phyloP scores from a whole-genome alignment of 1,140 invertebrate genomes.

The Luehdorfia chinensis region DNA sequence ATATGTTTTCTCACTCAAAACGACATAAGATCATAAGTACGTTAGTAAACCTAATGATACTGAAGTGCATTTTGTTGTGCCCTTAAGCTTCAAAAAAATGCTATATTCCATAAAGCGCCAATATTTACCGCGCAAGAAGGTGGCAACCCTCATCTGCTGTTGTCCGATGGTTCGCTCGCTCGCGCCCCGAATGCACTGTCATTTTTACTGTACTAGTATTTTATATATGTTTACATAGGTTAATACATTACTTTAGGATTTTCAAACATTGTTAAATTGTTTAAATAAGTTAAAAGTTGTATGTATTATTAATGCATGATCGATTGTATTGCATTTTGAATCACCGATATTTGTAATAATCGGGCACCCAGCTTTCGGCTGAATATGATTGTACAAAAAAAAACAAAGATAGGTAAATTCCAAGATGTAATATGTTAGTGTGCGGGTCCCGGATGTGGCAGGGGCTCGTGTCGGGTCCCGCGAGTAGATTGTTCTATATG shows the following conservation, averaged over 20 bases:
- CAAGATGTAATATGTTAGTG: conserved; percentile 57
- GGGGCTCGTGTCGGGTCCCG: conserved; percentile 28
- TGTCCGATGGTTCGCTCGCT: conserved; percentile 12
- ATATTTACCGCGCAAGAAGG: background rate
- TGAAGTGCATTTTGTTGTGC: conserved; percentile 9
- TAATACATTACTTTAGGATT: conserved; percentile 70
- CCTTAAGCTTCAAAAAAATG: background rate
- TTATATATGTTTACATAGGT: conserved; percentile 63
- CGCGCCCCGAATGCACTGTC: conserved; percentile 36
- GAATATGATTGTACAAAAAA: conserved; percentile 72
- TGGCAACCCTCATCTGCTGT: conserved; percentile 11
- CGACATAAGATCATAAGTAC: conserved; percentile 3
- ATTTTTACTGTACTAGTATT: conserved; percentile 47
- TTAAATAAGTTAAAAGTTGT: conserved; percentile 74
- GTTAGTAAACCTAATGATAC: conserved; percentile 5
- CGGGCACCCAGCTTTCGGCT: conserved; percentile 67
- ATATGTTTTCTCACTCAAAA: conserved; percentile 7
- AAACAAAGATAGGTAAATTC: conserved; percentile 65
- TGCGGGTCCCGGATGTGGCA: conserved; percentile 22
- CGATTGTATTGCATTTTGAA: conserved; percentile 63
- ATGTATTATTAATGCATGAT: conserved; percentile 69
- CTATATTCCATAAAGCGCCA: background rate
- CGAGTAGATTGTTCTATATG: conserved; percentile 58
- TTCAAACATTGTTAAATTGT: conserved; percentile 75
- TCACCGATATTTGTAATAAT: conserved; percentile 64